A percentile compares a stretch with the other conserved stretches of the same genome.
phyloP scores from a whole-genome alignment of 53 echinoderm and acorn worm genomes.

The Patiria pectinifera region DNA sequence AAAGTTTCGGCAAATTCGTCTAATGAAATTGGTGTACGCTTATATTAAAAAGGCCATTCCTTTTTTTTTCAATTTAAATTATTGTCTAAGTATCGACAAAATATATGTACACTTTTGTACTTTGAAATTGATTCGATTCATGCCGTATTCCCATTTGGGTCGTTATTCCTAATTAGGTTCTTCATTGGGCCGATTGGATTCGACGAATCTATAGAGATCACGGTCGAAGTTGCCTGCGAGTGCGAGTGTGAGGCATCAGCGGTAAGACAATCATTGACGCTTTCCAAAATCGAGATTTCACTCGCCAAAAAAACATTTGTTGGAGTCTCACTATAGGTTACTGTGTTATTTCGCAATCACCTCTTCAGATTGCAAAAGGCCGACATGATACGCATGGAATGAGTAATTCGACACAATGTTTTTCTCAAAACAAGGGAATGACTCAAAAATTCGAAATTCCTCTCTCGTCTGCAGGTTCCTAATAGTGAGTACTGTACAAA shows the following conservation, averaged over 20 bases:
- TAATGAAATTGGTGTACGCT: too few species aligned
- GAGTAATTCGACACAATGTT: too few species aligned
- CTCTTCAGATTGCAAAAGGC: too few species aligned
- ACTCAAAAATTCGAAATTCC: not conserved
- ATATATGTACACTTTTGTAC: not conserved
- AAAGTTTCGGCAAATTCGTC: too few species aligned
- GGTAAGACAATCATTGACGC: constrained; percentile 50
- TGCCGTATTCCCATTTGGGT: not conserved
- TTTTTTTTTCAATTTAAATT: too few species aligned
- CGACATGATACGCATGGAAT: too few species aligned
- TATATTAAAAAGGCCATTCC: too few species aligned
- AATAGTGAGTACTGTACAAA: constrained; percentile 73
- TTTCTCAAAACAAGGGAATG: not conserved
- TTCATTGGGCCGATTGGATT: constrained; percentile 80
- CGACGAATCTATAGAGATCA: constrained; percentile 65
- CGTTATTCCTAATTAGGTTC: constrained; percentile 55
- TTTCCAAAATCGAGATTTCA: too few species aligned
- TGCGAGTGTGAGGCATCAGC: constrained; percentile 69
- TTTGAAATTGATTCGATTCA: not conserved
- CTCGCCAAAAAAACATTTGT: too few species aligned
- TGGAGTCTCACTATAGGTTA: too few species aligned
- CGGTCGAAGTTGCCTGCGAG: constrained; percentile 66
- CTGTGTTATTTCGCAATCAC: too few species aligned
- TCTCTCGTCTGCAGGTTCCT: constrained; percentile 31
- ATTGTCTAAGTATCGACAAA: too few species aligned